phyloP scores from a whole-genome alignment of 2,888 invertebrate species.

The Buathra laborator region DNA sequence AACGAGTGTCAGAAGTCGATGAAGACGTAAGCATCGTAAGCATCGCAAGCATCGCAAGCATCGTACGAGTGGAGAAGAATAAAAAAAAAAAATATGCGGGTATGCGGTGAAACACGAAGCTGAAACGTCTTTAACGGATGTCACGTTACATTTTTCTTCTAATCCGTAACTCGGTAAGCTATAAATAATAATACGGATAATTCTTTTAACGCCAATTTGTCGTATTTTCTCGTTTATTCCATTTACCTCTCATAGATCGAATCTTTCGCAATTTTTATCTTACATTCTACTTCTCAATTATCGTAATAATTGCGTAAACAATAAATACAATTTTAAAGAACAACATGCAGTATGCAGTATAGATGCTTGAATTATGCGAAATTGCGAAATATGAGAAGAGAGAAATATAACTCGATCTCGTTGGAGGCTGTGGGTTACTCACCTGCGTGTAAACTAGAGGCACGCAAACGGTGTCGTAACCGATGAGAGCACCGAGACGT shows the following conservation, averaged over 20 bases:
- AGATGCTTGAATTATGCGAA: slow-evolving; percentile 1
- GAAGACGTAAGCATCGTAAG: slow-evolving; percentile 67
- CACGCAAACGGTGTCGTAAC: slow-evolving; percentile 96
- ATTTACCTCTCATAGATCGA: neutral
- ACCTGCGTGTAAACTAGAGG: slow-evolving; percentile 97
- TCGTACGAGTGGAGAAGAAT: neutral
- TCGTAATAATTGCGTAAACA: neutral
- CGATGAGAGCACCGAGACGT: slow-evolving; percentile 93
- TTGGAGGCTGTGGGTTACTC: slow-evolving; percentile 74
- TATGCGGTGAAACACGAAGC: neutral
- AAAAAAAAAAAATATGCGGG: slow-evolving; percentile 2
- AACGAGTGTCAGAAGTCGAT: slow-evolving; percentile 62
- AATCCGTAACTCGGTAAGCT: neutral
- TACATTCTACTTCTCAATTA: slow-evolving; percentile 9
- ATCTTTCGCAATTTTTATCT: slow-evolving; percentile 1
- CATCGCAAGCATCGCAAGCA: slow-evolving; percentile 8
- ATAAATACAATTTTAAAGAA: slow-evolving; percentile 2
- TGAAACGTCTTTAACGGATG: slow-evolving; percentile 9
- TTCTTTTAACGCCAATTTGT: neutral
- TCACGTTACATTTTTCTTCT: neutral
- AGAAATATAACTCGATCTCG: slow-evolving; percentile 7
- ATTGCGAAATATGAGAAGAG: slow-evolving; percentile 17
- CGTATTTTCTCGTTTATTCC: neutral
- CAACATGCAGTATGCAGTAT: neutral
- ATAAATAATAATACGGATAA: neutral